These are phyloP conservation scores for Megaceryle alcyon DNA, from an alignment of 2,797 vertebrate genomes.

Conservation along the genomic window DNA sequence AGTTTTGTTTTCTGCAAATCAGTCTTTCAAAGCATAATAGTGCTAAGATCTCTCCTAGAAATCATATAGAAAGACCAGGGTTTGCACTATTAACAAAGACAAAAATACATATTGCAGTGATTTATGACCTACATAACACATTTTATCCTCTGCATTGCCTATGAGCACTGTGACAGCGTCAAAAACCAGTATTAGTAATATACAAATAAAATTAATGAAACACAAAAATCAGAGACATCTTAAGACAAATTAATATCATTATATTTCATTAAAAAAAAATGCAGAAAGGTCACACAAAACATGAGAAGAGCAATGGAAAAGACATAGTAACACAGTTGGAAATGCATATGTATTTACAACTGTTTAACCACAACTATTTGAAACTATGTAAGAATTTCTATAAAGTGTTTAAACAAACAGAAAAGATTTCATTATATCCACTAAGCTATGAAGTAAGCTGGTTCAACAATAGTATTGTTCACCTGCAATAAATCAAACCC, in stretches of 20 bases:
- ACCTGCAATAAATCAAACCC: conserved; percentile 35
- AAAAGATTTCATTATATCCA: background rate
- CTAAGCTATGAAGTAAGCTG: background rate
- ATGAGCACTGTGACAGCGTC: background rate
- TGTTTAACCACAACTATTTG: conserved; percentile 34
- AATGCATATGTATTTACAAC: background rate
- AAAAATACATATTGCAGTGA: background rate
- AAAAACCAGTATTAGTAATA: background rate
- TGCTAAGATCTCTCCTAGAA: background rate
- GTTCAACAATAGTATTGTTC: background rate
- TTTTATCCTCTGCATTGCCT: background rate
- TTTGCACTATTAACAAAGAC: background rate
- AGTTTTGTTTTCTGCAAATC: background rate
- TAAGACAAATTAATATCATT: background rate
- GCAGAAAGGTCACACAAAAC: background rate
- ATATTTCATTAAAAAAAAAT: background rate
- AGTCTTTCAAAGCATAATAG: background rate
- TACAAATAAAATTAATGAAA: background rate
- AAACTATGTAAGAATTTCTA: conserved; percentile 16
- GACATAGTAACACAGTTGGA: background rate
- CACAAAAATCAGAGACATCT: background rate
- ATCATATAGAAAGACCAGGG: background rate
- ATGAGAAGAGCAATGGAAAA: background rate
- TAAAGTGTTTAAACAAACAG: conserved; percentile 52
- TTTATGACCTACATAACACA: background rate